Base-by-base conservation (phyloP, 2,888 invertebrate species). In the Bombylius major region DNA sequence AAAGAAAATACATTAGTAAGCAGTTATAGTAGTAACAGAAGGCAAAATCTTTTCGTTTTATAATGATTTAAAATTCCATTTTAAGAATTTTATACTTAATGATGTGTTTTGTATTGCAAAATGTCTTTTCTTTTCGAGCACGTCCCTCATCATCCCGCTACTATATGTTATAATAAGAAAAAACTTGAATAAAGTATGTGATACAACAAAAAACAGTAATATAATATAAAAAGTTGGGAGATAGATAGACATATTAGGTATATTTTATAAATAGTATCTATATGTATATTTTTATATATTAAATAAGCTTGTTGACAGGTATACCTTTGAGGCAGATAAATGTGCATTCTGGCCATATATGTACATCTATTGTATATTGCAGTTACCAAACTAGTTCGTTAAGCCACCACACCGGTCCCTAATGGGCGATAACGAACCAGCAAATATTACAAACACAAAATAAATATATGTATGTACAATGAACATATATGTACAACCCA, bases 1-100 rank as follows among this genome's bases (percentile, higher is more conserved):
- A 23, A 23, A 23, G 23, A 23, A 23, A 23, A 23, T 23, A 23
- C 23, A 23, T 23, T 23, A 23, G 23, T 23, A 23, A 32, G 47
- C 55, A n/a, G 55, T 55, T 51, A 50, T 50, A 47, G 45, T 50
- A 51, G 55, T 46, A 47, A 39, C 55, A 55, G 47, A 51, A 51
- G 51, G 55, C 55, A 47, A 47, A 34, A 47, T 51, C 42, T 55
- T 55, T 55, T 51, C 55, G 39, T 51, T 61, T 60, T 63, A 64
- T 69, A 69, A 69, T 69, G 67, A 69, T 73, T 73, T 72, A 71
- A 73, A 73, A 73, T 73, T 73, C 73, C 73, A 72, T 73, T 73
- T 73, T 71, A 71, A 73, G 71, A 72, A 73, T 73, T 73, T 73
- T 71, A 71, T 72, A 72, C 71, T 72, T 73, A 73, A 73, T 73